Evolutionary conservation across 2,888 invertebrate genomes (phyloP), one percentile per base, ranked within the genome.

Genomic region (Disparrhopalites patrizii): DNA sequence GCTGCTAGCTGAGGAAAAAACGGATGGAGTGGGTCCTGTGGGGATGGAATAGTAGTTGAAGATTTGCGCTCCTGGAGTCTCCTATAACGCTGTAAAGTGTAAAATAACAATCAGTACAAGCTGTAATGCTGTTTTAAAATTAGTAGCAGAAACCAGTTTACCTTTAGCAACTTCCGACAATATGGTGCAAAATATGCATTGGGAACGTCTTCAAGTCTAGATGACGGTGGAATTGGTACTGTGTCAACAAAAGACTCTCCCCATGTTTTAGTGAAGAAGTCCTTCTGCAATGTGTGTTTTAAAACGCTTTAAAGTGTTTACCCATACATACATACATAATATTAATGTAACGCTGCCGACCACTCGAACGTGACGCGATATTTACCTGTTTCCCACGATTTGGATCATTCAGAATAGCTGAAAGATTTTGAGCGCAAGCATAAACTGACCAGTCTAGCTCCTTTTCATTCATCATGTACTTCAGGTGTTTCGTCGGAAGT

Each of bases 221-320:
- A 86, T 76, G 91, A 90, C 73, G 88, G 86, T 40, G 87, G 84
- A 75, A 95, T 85, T 52, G 87, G 85, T 28, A 85, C 82, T 43
- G 76, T 87, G 70, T 95, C 95, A 23, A 93, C 85, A 80, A 99
- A 99, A 67, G 86, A 84, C 77, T 96, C 96, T 51, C 99, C 98
- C 98, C 98, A 99, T 69, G 94, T 94, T 79, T 93, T 93, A 0
- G 95, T 95, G 77, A 99, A 95, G 78, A 99, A 93, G 79, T 95
- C 84, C 76, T 78, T 79, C 79, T 81, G 77, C 52, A 76, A 65
- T 36, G 8, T 20, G 10, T 54, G 13, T 23, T 54, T 54, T 10
- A 54, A 25, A 5, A 25, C 7, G 10, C 20, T n/a, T 31, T 8
- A 55, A 30, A 55, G 15, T 28, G 7, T 31, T n/a, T n/a, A n/a